Evolutionary conservation across 2,113 vertebrate genomes (phyloP), one percentile per base, ranked within the genome.

Genomic region (Cathartes aura): DNA sequence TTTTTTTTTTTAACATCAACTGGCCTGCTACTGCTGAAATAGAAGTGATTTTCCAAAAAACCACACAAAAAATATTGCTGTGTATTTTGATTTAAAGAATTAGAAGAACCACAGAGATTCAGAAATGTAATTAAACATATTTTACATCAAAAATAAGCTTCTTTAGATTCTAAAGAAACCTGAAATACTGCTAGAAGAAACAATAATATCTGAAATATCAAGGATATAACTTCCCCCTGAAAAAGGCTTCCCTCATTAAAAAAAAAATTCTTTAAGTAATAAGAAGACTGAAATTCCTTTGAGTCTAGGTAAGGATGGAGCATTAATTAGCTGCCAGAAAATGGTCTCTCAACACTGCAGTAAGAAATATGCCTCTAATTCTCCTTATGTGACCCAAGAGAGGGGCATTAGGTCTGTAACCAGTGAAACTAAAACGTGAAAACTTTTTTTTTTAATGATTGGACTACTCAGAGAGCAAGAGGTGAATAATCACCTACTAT

Each of bases 361-460:
- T 87, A 96, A 97, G 97, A 97, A 97, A 97, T 97, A 97, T 97
- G 96, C 94, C 96, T 97, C 83, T 97, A 97, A 97, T 96, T 97
- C 95, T 95, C 93, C 94, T 97, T 97, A 97, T 97, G 93, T 94
- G 94, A 95, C 96, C 94, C 96, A 90, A 68, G 95, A 94, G 90
- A 95, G 34, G 40, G 80, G 82, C 81, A 95, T 66, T 75, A 86
- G 84, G 81, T 78, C 50, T 76, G 94, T 93, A 96, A 93, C 56
- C 36, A 79, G 81, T 94, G 89, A 97, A 97, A 97, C 94, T 96
- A 95, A 91, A 97, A 97, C 85, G 89, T 97, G 93, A 91, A 97
- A 96, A 97, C 93, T 97, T 97, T 95, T 96, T 94, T 96, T 97
- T 96, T 96, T 55, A 95, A 79, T 84, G 83, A 84, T 92, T 82